phyloP scores from a whole-genome alignment of 2,113 vertebrate genomes.

The Hystrix brachyura region DNA sequence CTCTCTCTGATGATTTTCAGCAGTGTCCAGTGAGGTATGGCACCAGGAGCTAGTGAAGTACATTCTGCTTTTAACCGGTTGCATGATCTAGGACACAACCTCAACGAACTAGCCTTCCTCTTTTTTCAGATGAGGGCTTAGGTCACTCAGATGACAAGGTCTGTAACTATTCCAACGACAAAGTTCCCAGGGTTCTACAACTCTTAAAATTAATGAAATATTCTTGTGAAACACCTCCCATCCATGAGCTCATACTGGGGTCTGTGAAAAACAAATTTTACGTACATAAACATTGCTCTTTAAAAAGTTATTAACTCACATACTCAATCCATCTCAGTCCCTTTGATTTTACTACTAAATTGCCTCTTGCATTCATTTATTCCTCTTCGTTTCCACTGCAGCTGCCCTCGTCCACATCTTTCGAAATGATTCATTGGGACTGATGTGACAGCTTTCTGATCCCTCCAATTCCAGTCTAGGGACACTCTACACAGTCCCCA shows the following conservation, averaged over 20 bases:
- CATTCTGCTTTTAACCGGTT: neutral
- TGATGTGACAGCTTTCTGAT: neutral
- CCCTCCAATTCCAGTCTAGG: neutral
- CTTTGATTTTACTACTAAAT: neutral
- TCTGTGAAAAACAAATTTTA: constrained; percentile 3
- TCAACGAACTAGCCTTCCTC: neutral
- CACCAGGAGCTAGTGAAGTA: neutral
- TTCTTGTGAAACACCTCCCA: neutral
- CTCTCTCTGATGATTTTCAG: neutral
- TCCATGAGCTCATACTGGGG: neutral
- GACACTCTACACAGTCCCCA: neutral
- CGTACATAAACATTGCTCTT: neutral
- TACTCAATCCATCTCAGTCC: neutral
- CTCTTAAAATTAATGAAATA: neutral
- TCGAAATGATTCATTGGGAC: neutral
- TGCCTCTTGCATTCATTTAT: neutral
- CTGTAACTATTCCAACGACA: neutral
- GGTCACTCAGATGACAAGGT: neutral
- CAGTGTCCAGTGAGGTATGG: neutral
- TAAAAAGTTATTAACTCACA: neutral
- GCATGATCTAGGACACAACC: neutral
- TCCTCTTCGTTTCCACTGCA: neutral
- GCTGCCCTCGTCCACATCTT: neutral
- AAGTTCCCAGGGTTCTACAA: neutral
- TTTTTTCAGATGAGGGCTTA: neutral